Evolutionary conservation across 2,113 vertebrate species (phyloP).

Genomic region (Arenaria interpres): DNA sequence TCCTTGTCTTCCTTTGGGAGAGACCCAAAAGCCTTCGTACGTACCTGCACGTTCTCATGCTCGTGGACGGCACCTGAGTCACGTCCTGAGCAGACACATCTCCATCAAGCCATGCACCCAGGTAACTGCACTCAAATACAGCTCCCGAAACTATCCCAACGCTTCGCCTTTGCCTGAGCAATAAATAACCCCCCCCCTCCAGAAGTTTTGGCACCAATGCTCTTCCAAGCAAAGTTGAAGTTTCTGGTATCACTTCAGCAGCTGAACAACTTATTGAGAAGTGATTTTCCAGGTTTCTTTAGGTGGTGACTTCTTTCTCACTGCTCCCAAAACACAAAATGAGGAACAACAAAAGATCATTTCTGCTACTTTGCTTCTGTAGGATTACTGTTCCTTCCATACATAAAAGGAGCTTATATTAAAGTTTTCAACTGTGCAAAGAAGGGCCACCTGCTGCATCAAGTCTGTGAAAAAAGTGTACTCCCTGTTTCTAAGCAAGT

Average conservation of each 20-base stretch:
- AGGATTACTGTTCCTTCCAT: neutral
- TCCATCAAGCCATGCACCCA: rapidly evolving
- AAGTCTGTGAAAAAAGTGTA: neutral
- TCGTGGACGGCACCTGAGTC: neutral
- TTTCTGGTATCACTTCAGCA: neutral
- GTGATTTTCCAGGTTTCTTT: neutral
- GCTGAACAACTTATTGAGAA: neutral
- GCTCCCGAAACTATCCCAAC: neutral
- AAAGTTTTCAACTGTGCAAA: neutral
- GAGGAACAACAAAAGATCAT: neutral
- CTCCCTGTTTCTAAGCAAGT: neutral
- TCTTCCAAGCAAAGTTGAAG: neutral
- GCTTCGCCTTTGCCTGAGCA: neutral
- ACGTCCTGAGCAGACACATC: neutral
- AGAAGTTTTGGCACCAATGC: neutral
- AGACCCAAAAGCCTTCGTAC: neutral
- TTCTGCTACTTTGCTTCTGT: neutral
- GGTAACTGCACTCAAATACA: neutral
- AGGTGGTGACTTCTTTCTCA: neutral
- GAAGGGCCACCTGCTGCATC: neutral
- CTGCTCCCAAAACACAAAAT: neutral
- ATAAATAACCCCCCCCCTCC: rapidly evolving
- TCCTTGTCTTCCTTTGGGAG: neutral
- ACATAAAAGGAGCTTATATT: neutral
- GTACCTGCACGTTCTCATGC: rapidly evolving